Evolutionary conservation across 1,140 invertebrate genomes (phyloP).

Genomic region (Matsumurasca onukii): DNA sequence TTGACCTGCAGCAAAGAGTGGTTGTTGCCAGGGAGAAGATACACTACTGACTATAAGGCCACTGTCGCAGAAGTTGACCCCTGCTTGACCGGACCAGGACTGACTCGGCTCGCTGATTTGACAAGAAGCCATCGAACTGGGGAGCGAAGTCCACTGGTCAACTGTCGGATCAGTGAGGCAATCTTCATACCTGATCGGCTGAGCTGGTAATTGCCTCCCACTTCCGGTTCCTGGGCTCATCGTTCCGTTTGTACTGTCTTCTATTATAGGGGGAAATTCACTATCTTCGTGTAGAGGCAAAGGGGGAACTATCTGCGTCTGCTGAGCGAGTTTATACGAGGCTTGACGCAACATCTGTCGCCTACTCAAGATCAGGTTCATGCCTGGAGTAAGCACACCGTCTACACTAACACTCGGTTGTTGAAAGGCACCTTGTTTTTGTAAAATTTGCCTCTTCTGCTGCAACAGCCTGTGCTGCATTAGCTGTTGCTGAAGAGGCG

Average conservation of each 20-base stretch:
- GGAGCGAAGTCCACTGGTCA: conserved; percentile 41
- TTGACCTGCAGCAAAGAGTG: conserved; percentile 38
- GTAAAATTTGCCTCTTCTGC: conserved; percentile 76
- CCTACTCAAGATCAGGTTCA: conserved; percentile 43
- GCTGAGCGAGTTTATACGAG: conserved; percentile 70
- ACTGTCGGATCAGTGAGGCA: neutral
- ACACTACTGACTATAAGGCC: conserved; percentile 27
- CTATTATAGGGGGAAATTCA: conserved; percentile 37
- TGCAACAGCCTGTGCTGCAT: conserved; percentile 75
- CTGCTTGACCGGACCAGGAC: conserved; percentile 28
- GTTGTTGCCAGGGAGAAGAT: conserved; percentile 36
- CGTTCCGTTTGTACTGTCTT: conserved; percentile 39
- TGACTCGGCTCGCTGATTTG: conserved; percentile 40
- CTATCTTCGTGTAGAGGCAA: conserved; percentile 42
- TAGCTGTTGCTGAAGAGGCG: conserved; percentile 62
- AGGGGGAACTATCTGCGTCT: conserved; percentile 55
- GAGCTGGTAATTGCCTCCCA: conserved; percentile 21
- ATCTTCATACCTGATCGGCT: conserved; percentile 8
- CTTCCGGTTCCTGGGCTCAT: neutral
- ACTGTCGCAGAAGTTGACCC: conserved; percentile 20
- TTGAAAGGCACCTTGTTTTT: conserved; percentile 69
- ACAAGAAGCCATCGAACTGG: conserved; percentile 41
- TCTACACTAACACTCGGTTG: conserved; percentile 40
- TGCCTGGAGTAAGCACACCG: conserved; percentile 12
- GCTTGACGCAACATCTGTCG: conserved; percentile 74